Conservation (phyloP, 1,140 invertebrate species). For the Himalopsyche phryganea region DNA sequence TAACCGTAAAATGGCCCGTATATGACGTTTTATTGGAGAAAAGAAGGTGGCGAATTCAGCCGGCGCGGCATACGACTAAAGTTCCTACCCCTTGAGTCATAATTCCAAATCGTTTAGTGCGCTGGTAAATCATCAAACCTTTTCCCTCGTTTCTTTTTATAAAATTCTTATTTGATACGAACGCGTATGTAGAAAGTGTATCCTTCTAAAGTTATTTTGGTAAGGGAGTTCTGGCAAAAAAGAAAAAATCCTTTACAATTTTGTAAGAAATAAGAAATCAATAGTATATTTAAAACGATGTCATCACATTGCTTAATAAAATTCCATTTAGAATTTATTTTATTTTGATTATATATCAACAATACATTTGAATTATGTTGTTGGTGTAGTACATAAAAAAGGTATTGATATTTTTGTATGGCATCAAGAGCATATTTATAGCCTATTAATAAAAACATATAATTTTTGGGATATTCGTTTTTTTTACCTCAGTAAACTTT, state of each 20-base stretch:
- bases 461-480: too few relatives aligned
- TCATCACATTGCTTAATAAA: too few relatives aligned
- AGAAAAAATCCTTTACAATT: neutral
- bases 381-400: too few relatives aligned
- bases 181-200: neutral
- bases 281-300: too few relatives aligned
- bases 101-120: conserved; percentile 19
- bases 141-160: conserved; percentile 8
- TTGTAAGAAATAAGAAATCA: neutral
- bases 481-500: too few relatives aligned
- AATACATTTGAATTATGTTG: too few relatives aligned
- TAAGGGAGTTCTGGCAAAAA: neutral
- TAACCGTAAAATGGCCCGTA: conserved; percentile 19
- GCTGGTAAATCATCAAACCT: conserved; percentile 14
- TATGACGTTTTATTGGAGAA: conserved; percentile 9
- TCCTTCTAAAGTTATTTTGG: neutral
- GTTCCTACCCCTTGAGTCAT: conserved; percentile 5
- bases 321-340: too few relatives aligned
- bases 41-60: neutral
- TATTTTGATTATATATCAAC: too few relatives aligned
- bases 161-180: conserved; percentile 5
- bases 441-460: too few relatives aligned
- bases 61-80: conserved; percentile 3
- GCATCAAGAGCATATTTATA: too few relatives aligned
- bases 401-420: too few relatives aligned